Evolutionary conservation across 2,888 invertebrate genomes (phyloP).

Genomic region (Elaeidobius kamerunicus): DNA sequence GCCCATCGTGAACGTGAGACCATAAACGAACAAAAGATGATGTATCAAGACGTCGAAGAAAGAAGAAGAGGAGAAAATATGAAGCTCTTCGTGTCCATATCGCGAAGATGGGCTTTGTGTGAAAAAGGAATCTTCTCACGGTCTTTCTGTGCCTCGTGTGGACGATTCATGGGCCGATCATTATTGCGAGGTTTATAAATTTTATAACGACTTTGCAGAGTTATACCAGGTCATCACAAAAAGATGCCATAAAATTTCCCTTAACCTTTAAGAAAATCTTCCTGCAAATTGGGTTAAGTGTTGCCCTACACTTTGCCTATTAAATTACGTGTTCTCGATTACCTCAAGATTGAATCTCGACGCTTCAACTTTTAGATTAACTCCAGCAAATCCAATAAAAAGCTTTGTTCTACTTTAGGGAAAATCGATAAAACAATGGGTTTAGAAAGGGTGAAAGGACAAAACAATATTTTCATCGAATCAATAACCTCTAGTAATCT

Average conservation of each 20-base stretch:
- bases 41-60: slow-evolving; percentile 5
- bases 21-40: slow-evolving; percentile 7
- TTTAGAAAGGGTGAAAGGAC: not conserved
- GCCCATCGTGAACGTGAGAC: slow-evolving; percentile 11
- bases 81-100: slow-evolving; percentile 16
- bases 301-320: too few relatives aligned
- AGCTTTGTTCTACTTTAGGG: slow-evolving; percentile 10
- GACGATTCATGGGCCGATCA: slow-evolving; percentile 23
- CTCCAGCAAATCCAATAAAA: slow-evolving; percentile 8
- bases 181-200: slow-evolving; percentile 5
- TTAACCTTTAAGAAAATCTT: too few relatives aligned
- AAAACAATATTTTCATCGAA: not conserved
- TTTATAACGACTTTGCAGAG: too few relatives aligned
- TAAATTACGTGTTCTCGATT: too few relatives aligned
- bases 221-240: too few relatives aligned
- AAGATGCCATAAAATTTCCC: too few relatives aligned
- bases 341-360: slow-evolving; percentile 1
- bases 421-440: slow-evolving; percentile 11
- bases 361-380: too few relatives aligned
- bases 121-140: slow-evolving; percentile 30
- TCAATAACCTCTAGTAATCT: too few relatives aligned
- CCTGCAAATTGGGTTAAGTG: too few relatives aligned
- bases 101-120: slow-evolving; percentile 24
- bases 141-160: slow-evolving; percentile 23
- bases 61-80: slow-evolving; percentile 16